Base-by-base conservation (phyloP, 1,140 invertebrate genomes). In the Caligus rogercresseyi region DNA sequence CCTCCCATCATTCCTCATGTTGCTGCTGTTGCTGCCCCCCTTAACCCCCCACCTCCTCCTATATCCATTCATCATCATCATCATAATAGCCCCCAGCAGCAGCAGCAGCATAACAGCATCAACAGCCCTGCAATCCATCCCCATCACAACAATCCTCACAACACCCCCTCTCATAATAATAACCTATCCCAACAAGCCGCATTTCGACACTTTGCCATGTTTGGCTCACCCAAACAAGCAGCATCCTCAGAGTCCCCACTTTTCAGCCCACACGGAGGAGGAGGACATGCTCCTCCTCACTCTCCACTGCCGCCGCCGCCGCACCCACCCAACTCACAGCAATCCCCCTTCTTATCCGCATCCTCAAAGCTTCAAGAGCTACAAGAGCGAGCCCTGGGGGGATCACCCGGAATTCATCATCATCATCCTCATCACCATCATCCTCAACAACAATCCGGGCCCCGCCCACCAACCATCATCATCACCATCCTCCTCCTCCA, bases 321-420 rank as follows among this genome's bases (percentile, higher is more conserved):
- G 18, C 52, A 2, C 21, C 21, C 21, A 16, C 21, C 52, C 52
- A n/a, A n/a, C n/a, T n/a, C n/a, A n/a, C n/a, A n/a, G n/a, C n/a
- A n/a, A n/a, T n/a, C n/a, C n/a, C n/a, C n/a, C n/a, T n/a, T n/a
- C n/a, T n/a, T n/a, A n/a, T n/a, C 20, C n/a, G 54, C 54, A 56
- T n/a, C 54, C 15, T 20, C 19, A 1, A 56, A 56, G 24, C 54
- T 56, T 56, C 54, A 56, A 20, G 54, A 56, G 20, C 54, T 56
- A 20, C 54, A 56, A 21, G 54, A 56, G 20, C 15, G 20, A 25
- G 54, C 54, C 24, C 20, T 56, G 15, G 24, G 24, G n/a, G 16
- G 20, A n/a, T n/a, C 31, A 43, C n/a, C 31, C 31, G n/a, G 31
- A 43, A 43, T 43, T 43, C 31, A 43, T n/a, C 31, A 11, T 43